Percentiles rank a stretch among this genome's conserved stretches.
phyloP scores from a whole-genome alignment of 2,797 vertebrate genomes.

The Myotis daubentonii region DNA sequence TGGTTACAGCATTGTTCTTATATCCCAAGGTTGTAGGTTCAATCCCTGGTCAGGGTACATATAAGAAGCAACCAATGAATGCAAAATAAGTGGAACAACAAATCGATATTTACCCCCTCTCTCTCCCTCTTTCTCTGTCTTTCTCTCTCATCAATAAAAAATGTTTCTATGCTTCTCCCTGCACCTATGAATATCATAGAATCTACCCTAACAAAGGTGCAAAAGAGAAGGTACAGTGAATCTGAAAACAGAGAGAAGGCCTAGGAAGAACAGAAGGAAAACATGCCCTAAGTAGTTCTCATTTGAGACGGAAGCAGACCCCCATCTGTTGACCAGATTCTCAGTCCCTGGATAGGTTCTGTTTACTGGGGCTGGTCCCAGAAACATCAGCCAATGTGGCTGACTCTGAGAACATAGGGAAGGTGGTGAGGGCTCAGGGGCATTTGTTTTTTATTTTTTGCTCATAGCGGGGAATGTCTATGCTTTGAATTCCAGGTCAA shows the following conservation, averaged over 20 bases:
- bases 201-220: neutral
- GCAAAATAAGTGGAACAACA: neutral
- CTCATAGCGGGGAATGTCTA: neutral
- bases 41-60: neutral
- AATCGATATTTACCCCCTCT: neutral
- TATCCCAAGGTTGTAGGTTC: neutral
- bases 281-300: neutral
- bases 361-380: conserved; percentile 50
- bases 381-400: conserved; percentile 13
- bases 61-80: neutral
- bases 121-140: neutral
- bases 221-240: neutral
- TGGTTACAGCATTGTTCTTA: neutral
- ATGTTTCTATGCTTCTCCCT: neutral
- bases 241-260: neutral
- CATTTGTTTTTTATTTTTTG: neutral
- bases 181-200: neutral
- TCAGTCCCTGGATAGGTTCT: neutral
- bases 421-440: neutral
- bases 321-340: conserved; percentile 64
- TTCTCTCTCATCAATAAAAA: neutral
- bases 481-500: conserved; percentile 71
- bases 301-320: neutral
- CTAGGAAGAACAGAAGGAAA: neutral
- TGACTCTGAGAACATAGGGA: neutral